Percentiles rank a stretch among this genome's conserved stretches.
Conservation (phyloP, 1,140 invertebrate genomes). For the Drosophila fuyamai region DNA sequence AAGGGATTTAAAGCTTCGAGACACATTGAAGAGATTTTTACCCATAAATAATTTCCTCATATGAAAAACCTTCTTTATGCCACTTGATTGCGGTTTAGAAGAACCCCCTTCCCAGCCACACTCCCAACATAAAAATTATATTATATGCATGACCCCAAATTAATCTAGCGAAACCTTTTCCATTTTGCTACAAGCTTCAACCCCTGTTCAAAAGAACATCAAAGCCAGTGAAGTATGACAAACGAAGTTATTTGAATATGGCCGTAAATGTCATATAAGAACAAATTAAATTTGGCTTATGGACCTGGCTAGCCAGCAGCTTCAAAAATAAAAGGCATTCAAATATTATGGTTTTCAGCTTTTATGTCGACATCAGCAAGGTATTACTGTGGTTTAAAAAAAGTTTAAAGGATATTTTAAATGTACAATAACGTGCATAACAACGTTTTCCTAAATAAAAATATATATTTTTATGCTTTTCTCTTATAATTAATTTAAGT, state of each 20-base stretch:
- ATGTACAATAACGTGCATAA: background rate
- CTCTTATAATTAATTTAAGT: too few species aligned
- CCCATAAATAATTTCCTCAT: conserved; percentile 70
- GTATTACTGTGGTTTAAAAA: background rate
- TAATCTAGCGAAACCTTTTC: conserved; percentile 82
- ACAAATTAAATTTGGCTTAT: conserved; percentile 80
- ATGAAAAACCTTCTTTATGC: conserved; percentile 50
- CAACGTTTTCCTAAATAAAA: background rate
- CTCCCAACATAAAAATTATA: conserved; percentile 69
- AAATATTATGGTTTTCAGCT: conserved; percentile 16
- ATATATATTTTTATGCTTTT: too few species aligned
- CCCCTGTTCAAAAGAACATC: conserved; percentile 53
- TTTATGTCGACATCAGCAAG: conserved; percentile 15
- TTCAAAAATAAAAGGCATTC: conserved; percentile 6
- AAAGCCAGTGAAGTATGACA: conserved; percentile 77
- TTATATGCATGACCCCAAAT: conserved; percentile 84
- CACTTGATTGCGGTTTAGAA: conserved; percentile 60
- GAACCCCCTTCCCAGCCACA: conserved; percentile 6
- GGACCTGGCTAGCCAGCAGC: conserved; percentile 30
- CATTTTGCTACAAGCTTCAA: conserved; percentile 36
- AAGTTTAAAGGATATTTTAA: background rate
- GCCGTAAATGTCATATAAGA: conserved; percentile 72
- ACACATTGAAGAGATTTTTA: conserved; percentile 39
- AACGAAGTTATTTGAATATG: conserved; percentile 78
- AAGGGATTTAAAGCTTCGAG: conserved; percentile 54